Evolutionary conservation across 1,140 invertebrate species (phyloP), one percentile per base, ranked within the genome.

Genomic region (Amyelois transitella): DNA sequence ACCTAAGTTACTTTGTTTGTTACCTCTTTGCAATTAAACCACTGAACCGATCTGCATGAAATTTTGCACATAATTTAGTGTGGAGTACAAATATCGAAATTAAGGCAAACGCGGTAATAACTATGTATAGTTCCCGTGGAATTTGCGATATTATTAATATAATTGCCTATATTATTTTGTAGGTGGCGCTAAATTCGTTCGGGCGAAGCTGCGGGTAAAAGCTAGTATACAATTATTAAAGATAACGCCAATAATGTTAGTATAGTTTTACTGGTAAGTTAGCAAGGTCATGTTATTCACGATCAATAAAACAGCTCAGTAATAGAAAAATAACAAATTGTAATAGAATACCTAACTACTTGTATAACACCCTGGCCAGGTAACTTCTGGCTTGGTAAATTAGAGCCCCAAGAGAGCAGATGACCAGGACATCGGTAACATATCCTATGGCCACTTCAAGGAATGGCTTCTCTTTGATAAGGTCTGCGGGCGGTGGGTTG

Each of bases 401-500:
- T 4, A 82, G 18, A 0, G 75, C 58, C 22, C 72, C 73, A 21
- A 81, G 44, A 18, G 73, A 72, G 43, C 73, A 69, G 3, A 78
- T 53, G 2, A 75, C 18, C 1, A 72, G 50, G 10, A 67, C 58
- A 54, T 80, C 65, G 0, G 70, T 74, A 8, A 72, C 7, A 24
- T 77, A 71, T 28, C 62, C 63, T n/a, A 76, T 8, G 0, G 63
- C 74, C 44, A 72, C 51, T 47, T 81, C 73, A 53, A 64, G 69
- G 38, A 60, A 32, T 2, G 78, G 59, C 48, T 72, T 78, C 45
- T 75, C 74, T 51, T 55, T 72, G 18, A 88, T 81, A 2, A 82
- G 62, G 64, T 89, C 84, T 0, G 75, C 76, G 7, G 86, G 86
- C 14, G 64, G 66, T 0, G 76, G 72, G 25, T 78, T 88, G 17